A percentile compares a stretch with the other conserved stretches of the same genome.
phyloP scores from a whole-genome alignment of 2,888 invertebrate species.

The Dichetophora obliterata region DNA sequence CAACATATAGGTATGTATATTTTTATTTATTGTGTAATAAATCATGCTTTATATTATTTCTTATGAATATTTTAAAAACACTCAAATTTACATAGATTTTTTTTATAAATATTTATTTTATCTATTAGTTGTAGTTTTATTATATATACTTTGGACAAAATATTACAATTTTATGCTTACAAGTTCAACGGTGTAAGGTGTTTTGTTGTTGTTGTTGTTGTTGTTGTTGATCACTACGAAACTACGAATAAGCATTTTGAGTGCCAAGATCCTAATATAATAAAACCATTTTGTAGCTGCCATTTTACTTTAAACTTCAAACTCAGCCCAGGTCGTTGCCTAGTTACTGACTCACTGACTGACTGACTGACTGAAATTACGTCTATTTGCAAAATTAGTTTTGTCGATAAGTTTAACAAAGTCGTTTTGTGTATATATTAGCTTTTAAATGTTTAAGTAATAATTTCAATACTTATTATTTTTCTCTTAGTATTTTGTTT shows the following conservation, averaged over 20 bases:
- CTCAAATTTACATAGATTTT: constrained; percentile 21
- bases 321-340: background rate
- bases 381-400: background rate
- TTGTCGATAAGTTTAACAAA: background rate
- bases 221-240: constrained; percentile 19
- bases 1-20: background rate
- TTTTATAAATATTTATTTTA: constrained; percentile 9
- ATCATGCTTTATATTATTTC: background rate
- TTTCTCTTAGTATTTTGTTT: background rate
- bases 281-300: constrained; percentile 44
- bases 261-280: constrained; percentile 40
- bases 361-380: constrained; percentile 16
- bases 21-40: constrained; percentile 3
- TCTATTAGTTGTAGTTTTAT: constrained; percentile 37
- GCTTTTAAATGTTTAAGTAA: background rate
- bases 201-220: constrained; percentile 20
- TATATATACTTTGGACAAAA: constrained; percentile 43
- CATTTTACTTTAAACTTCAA: constrained; percentile 37
- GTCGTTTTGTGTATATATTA: background rate
- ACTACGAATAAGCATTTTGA: constrained; percentile 38
- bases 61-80: constrained; percentile 25
- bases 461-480: constrained; percentile 12
- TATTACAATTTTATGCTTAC: constrained; percentile 38
- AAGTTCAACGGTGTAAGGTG: constrained; percentile 18
- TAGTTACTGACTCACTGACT: constrained; percentile 1